Conservation (phyloP, 2,797 vertebrate species). For the Periparus ater region DNA sequence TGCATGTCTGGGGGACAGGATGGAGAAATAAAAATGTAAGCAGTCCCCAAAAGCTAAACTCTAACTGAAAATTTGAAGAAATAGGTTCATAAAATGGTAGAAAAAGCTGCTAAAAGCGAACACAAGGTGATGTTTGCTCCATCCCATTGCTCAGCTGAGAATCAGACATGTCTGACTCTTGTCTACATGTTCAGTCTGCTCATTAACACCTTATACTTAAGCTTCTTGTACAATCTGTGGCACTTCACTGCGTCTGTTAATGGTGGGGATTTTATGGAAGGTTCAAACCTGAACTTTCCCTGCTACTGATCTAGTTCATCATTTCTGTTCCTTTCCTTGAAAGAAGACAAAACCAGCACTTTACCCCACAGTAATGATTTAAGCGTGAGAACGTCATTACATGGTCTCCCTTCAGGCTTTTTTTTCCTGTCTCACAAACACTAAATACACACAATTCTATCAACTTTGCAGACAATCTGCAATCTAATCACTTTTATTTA, state of each 20-base stretch:
- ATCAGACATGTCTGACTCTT: neutral
- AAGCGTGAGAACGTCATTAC: neutral
- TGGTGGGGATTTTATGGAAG: neutral
- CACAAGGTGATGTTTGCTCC: neutral
- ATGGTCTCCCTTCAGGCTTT: fast-evolving
- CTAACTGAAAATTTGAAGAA: neutral
- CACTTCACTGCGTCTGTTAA: neutral
- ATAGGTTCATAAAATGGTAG: neutral
- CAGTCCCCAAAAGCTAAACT: neutral
- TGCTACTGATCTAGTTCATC: neutral
- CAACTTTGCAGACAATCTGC: neutral
- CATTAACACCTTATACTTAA: neutral
- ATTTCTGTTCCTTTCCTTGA: neutral
- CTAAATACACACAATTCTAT: neutral
- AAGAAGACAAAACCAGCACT: neutral
- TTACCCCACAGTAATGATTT: neutral
- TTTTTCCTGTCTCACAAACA: neutral
- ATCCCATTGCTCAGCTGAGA: fast-evolving
- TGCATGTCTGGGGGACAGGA: neutral
- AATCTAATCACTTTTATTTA: neutral
- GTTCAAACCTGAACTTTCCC: neutral
- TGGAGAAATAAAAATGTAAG: neutral
- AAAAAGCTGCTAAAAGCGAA: neutral
- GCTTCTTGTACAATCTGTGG: neutral
- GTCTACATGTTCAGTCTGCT: neutral